Base-by-base conservation (phyloP, 2,113 vertebrate species). In the Turdus rufiventris region DNA sequence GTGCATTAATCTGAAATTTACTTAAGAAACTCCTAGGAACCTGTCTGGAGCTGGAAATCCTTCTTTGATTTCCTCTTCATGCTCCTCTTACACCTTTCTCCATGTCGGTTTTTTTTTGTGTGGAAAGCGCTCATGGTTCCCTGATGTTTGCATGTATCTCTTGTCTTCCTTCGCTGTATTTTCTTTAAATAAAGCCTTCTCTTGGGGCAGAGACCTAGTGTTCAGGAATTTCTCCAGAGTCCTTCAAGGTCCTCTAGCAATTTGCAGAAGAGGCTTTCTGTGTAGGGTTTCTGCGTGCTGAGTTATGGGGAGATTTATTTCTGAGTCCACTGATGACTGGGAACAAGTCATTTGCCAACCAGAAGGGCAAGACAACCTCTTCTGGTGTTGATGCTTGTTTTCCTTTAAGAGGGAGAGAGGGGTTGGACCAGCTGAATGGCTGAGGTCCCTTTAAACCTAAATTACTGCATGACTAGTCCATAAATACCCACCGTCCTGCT, bases 111-210 rank as follows among this genome's bases (percentile, higher is more conserved):
- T 72, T 23, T 51, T n/a, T 48, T n/a, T 74, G 57, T 2, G 0
- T 25, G 42, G 63, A 58, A 67, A 54, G 38, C 1, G 2, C 33
- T 75, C 6, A 0, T 2, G 2, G 17, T 73, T 92, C 61, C 18
- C 29, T 0, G 0, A 17, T 24, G 6, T 62, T 33, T 57, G 8
- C 3, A 1, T 63, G 19, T 28, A 2, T 61, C n/a, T 40, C 34
- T 88, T 60, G 18, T 43, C 17, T 92, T 61, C 53, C 24, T 79
- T 65, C 2, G 0, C 33, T 89, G 29, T 65, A 65, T 26, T 54
- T 53, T 50, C 66, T 65, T 87, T 21, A 56, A 94, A 76, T 33
- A 40, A 82, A 91, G 21, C 19, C n/a, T 60, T 66, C 38, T 70
- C 36, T 63, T 43, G 38, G 18, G 51, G 17, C 56, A 63, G 78